A percentile compares a stretch with the other conserved stretches of the same genome.
Evolutionary conservation across 2,888 invertebrate genomes (phyloP).

Genomic region (Blera fallax): DNA sequence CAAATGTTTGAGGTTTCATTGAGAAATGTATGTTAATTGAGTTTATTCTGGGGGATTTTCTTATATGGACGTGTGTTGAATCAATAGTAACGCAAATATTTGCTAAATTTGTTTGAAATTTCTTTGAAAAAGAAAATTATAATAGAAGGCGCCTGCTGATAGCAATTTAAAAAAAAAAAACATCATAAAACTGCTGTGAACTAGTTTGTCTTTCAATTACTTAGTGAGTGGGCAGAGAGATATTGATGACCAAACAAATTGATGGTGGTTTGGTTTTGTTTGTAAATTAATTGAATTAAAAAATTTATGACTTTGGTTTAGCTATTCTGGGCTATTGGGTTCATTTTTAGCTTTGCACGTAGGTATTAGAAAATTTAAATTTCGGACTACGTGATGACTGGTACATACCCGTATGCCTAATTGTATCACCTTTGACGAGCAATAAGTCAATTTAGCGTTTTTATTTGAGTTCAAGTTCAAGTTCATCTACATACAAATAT

Average conservation of each 20-base stretch:
- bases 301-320: no score
- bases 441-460: no score
- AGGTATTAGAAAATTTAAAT: no score
- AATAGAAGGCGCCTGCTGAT: not conserved
- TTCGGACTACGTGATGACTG: no score
- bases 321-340: no score
- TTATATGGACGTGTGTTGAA: not conserved
- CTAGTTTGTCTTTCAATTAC: not conserved
- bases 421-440: no score
- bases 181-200: not conserved
- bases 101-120: not conserved
- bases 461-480: no score
- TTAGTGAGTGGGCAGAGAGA: not conserved
- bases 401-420: no score
- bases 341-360: no score
- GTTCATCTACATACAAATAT: no score
- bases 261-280: not conserved
- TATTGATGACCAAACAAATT: not conserved
- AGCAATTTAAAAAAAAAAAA: not conserved
- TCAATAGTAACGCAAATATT: slow-evolving; percentile 8
- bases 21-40: slow-evolving; percentile 24
- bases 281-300: not conserved
- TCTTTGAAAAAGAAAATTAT: no score
- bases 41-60: not conserved
- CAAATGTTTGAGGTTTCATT: slow-evolving; percentile 6